Percentiles rank a stretch among this genome's conserved stretches.
These are phyloP conservation scores for Scaptomyza cyrtandrae DNA, from an alignment of 2,888 invertebrate species.

Conservation along the genomic window DNA sequence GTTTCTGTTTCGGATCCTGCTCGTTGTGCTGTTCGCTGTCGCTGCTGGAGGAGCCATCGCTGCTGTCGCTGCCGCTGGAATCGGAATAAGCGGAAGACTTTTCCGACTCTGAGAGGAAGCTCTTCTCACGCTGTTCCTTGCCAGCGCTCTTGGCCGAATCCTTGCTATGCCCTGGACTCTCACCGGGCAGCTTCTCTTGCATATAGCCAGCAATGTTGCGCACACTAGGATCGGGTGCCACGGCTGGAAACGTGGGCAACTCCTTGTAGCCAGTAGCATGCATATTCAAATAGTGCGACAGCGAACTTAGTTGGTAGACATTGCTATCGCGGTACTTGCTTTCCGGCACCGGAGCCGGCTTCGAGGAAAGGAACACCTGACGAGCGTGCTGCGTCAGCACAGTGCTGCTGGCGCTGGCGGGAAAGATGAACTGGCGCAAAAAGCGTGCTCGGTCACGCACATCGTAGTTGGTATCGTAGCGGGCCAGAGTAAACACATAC, in stretches of 20 bases:
- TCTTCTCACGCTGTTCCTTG: slow-evolving; percentile 85
- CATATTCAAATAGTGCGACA: slow-evolving; percentile 96
- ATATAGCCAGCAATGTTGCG: slow-evolving; percentile 88
- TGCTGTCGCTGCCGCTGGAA: slow-evolving; percentile 66
- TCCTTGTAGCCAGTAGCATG: slow-evolving; percentile 95
- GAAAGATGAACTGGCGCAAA: slow-evolving; percentile 92
- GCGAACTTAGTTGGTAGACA: slow-evolving; percentile 95
- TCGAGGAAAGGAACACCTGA: slow-evolving; percentile 94
- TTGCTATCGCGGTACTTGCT: slow-evolving; percentile 93
- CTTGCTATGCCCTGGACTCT: slow-evolving; percentile 59
- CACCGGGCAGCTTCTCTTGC: slow-evolving; percentile 80
- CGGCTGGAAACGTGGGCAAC: slow-evolving; percentile 92
- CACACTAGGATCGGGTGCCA: slow-evolving; percentile 90
- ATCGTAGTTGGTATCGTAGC: slow-evolving; percentile 99
- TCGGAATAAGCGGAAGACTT: slow-evolving; percentile 82
- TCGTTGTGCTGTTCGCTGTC: slow-evolving; percentile 15
- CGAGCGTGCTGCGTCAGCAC: slow-evolving; percentile 89
- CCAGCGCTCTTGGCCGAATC: slow-evolving; percentile 18
- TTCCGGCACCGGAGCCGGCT: slow-evolving; percentile 96
- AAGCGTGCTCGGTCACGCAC: slow-evolving; percentile 97
- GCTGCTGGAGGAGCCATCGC: slow-evolving; percentile 47
- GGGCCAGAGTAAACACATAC: slow-evolving; percentile 96
- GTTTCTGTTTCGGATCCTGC: slow-evolving; percentile 11
- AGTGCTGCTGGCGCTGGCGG: slow-evolving; percentile 85
- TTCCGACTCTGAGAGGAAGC: slow-evolving; percentile 86